Conservation (phyloP, 2,797 vertebrate genomes). For the Pyrocephalus nanus region DNA sequence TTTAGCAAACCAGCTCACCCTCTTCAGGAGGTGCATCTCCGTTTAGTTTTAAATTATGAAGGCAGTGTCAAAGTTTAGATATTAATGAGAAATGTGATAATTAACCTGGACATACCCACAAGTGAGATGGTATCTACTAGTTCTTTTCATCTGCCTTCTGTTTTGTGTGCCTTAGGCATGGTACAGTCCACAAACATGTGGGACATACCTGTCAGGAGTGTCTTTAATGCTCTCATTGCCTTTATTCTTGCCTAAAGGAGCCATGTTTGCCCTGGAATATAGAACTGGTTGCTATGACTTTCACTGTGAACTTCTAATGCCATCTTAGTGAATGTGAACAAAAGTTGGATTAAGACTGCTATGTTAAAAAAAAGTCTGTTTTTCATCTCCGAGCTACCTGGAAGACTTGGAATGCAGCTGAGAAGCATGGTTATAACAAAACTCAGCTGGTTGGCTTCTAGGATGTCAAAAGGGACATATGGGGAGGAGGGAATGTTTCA, state of each 20-base stretch:
- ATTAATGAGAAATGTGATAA: not conserved
- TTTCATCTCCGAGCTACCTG: not conserved
- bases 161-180: not conserved
- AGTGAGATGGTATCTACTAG: not conserved
- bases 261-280: not conserved
- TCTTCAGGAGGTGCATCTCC: not conserved
- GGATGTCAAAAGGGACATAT: not conserved
- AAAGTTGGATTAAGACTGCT: not conserved
- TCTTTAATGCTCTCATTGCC: not conserved
- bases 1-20: not conserved
- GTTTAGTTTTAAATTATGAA: not conserved
- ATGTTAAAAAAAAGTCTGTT: not conserved
- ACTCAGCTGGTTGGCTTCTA: not conserved
- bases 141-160: not conserved
- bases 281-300: not conserved
- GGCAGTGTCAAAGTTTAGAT: not conserved
- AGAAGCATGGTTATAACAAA: not conserved
- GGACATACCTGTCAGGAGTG: not conserved
- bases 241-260: constrained; percentile 24
- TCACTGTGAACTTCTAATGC: not conserved
- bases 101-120: not conserved
- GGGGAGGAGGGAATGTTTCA: not conserved
- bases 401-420: not conserved
- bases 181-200: not conserved
- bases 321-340: not conserved